phyloP scores from a whole-genome alignment of 2,797 vertebrate genomes.

The Bucorvus abyssinicus region DNA sequence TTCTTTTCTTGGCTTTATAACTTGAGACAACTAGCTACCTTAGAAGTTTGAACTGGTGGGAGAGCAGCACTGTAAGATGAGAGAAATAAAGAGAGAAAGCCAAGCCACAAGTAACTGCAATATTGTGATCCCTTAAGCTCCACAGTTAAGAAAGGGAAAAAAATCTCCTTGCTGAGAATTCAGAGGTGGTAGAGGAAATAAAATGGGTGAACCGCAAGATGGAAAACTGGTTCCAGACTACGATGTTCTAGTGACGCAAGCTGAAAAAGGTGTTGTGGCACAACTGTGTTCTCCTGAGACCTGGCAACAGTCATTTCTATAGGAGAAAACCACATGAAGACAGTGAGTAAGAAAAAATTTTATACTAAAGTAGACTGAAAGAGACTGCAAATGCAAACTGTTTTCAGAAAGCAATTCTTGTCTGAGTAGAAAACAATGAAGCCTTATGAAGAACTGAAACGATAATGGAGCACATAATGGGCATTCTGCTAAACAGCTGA shows the following conservation, averaged over 20 bases:
- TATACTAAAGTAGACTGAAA: not conserved
- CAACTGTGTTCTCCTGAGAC: not conserved
- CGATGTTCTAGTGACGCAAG: conserved; percentile 46
- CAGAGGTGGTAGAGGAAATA: conserved; percentile 12
- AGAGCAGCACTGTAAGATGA: conserved; percentile 23
- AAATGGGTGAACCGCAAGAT: conserved; percentile 57
- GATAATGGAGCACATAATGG: not conserved
- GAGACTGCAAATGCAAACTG: conserved; percentile 1
- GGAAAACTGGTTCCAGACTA: conserved; percentile 21
- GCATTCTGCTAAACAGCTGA: not conserved
- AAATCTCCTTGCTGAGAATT: conserved; percentile 12
- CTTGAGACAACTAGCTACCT: conserved; percentile 16
- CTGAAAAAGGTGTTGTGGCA: conserved; percentile 46
- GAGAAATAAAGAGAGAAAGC: conserved; percentile 40
- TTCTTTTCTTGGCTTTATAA: not conserved
- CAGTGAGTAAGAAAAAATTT: conserved; percentile 54
- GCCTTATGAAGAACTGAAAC: conserved; percentile 10
- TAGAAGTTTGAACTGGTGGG: conserved; percentile 45
- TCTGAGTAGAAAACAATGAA: conserved; percentile 38
- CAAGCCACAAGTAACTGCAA: conserved; percentile 66
- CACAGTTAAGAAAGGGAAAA: conserved; percentile 38
- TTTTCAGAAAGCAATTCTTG: not conserved
- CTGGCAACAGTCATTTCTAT: not conserved
- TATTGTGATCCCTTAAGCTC: conserved; percentile 52
- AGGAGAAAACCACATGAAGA: conserved; percentile 61